Conservation (phyloP, 2,888 invertebrate species). For the Trichopoda pennipes region DNA sequence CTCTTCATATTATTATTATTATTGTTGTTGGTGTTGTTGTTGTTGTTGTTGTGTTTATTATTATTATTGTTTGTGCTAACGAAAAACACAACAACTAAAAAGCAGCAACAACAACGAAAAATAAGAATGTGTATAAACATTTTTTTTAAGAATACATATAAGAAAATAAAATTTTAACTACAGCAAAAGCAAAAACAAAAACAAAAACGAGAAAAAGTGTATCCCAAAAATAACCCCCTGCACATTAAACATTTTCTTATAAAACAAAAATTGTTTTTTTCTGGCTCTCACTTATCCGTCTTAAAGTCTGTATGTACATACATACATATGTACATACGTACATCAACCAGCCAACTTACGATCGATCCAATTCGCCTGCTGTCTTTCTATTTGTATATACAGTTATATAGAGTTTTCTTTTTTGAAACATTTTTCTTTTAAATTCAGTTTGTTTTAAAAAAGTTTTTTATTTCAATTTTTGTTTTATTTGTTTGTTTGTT, state of each 20-base stretch:
- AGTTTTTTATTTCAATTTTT: conserved; percentile 14
- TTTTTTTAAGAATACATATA: conserved; percentile 47
- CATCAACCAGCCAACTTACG: conserved; percentile 35
- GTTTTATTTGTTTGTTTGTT: neutral
- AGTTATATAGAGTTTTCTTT: conserved; percentile 47
- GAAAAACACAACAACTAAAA: conserved; percentile 42
- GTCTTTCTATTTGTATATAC: conserved; percentile 15
- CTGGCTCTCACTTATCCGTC: conserved; percentile 45
- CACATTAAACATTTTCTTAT: conserved; percentile 63
- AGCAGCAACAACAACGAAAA: conserved; percentile 14
- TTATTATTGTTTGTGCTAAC: conserved; percentile 57
- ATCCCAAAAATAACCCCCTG: conserved; percentile 77
- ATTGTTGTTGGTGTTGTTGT: conserved; percentile 24
- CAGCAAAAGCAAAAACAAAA: conserved; percentile 49
- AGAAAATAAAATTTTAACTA: conserved; percentile 58
- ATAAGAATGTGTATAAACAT: conserved; percentile 61
- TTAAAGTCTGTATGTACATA: conserved; percentile 22
- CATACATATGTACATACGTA: too few species aligned
- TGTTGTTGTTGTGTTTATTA: conserved; percentile 26
- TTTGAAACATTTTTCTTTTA: conserved; percentile 58
- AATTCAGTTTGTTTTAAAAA: conserved; percentile 65
- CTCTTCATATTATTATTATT: conserved; percentile 56
- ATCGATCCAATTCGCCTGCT: neutral
- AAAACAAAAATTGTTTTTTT: neutral
- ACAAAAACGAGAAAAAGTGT: conserved; percentile 68